Base-by-base conservation (phyloP, 2,113 vertebrate species). In the Erythrocebus patas region DNA sequence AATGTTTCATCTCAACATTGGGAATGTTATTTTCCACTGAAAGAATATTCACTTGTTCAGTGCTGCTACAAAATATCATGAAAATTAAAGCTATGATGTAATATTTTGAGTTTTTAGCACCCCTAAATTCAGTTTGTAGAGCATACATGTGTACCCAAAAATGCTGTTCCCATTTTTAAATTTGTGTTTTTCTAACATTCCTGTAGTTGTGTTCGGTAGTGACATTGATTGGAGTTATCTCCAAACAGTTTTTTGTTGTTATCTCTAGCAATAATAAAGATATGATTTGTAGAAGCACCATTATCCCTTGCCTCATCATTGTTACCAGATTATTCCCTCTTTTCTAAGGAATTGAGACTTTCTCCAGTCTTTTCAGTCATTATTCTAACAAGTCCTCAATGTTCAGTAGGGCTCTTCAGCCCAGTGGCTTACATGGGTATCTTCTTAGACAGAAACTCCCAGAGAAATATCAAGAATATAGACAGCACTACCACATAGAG, bases 191-290 rank as follows among this genome's bases (percentile, higher is more conserved):
- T 76, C 76, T 88, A 13, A 3, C 50, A n/a, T 57, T 73, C 14
- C 52, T 79, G 3, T 25, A 64, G 4, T 38, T 93, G 27, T 64
- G 70, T 66, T 81, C 30, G 6, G 11, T 57, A 84, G 35, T 78
- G 18, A 18, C 23, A 50, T 59, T 8, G n/a, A 4, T 0, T 61
- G 2, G 9, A 50, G 11, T 45, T 75, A 70, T 88, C 2, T 23
- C n/a, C 17, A 64, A 57, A 27, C 1, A n/a, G 30, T 32, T 40
- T 66, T 93, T 83, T 40, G 35, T 72, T 89, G 52, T 55, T 61
- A 16, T 78, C 89, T 94, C 72, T 73, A 93, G 32, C 17, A 72
- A 82, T 57, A 52, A 40, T 82, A 73, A 79, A 89, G 45, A 45
- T 57, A 22, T 35, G 5, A 50, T 38, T 78, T 92, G 40, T 59